Percentiles rank a stretch among this genome's conserved stretches.
Conservation (phyloP, 2,888 invertebrate genomes). For the Microctonus aethiopoides region DNA sequence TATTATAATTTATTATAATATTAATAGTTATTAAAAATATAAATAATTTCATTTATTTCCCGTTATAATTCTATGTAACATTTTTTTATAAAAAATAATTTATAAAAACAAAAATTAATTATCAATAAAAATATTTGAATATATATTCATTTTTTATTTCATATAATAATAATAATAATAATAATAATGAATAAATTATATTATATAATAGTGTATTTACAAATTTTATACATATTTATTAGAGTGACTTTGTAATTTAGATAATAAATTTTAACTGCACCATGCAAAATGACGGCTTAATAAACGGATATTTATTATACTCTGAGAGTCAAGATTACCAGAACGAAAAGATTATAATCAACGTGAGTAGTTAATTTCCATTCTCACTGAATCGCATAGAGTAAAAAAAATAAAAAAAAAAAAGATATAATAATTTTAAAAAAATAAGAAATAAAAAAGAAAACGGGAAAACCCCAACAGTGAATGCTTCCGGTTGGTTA, state of each 20-base stretch:
- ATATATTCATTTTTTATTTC: not conserved
- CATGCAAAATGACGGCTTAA: not conserved
- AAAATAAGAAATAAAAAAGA: not conserved
- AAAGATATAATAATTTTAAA: not conserved
- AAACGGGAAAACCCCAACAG: not conserved
- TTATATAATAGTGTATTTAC: not conserved
- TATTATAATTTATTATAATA: too few relatives aligned
- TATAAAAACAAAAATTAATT: not conserved
- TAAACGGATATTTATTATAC: not conserved
- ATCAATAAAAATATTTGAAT: too few relatives aligned
- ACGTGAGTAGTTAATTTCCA: conserved; percentile 23
- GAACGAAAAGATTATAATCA: conserved; percentile 12
- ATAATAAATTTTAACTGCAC: not conserved
- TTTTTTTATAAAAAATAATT: not conserved
- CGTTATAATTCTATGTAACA: not conserved
- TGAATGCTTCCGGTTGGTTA: not conserved
- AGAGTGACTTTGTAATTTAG: not conserved
- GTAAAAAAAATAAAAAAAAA: not conserved
- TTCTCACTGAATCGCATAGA: not conserved
- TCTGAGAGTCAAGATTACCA: not conserved
- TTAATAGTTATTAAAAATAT: too few relatives aligned
- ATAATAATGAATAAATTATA: not conserved
- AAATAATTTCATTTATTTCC: not conserved
- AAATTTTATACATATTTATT: not conserved
- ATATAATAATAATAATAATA: not conserved